Base-by-base conservation (phyloP, 2,113 vertebrate species). In the Heloderma charlesbogerti region DNA sequence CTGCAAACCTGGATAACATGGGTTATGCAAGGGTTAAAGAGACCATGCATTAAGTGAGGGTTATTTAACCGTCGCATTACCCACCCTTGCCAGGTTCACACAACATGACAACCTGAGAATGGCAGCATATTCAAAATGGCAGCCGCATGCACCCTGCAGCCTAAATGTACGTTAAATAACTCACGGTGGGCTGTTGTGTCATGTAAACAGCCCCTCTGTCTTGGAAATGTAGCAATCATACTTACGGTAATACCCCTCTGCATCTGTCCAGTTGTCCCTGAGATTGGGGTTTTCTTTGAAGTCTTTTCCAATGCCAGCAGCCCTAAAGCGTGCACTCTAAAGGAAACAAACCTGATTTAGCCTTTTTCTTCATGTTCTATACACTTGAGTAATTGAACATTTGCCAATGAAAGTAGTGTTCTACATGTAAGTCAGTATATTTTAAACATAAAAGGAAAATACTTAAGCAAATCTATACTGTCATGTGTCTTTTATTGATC, bases 241-340 rank as follows among this genome's bases (percentile, higher is more conserved):
- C 99, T 98, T 96, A 99, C 99, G 98, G 90, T 99, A 99, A 96
- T 99, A 99, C 90, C 99, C 99, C 96, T 99, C 99, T 29, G 99
- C 98, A 92, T 99, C 99, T 0, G 99, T 99, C 99, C 99, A 99
- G 96, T 99, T 99, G 96, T 99, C 99, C 97, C 99, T 98, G 95
- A 99, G 98, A 95, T 99, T 99, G 89, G 99, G 99, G 95, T 99
- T 99, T 95, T 99, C 99, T 95, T 99, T 99, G 96, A 99, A 99
- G 97, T 99, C 99, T 96, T 99, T 99, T 89, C 99, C 99, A 79
- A 99, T 98, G 29, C 99, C 99, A 89, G 99, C 98, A 93, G 99
- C 99, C 95, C 99, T 98, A 94, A 99, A 98, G 95, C 99, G 98
- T 95, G 99, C 99, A 93, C 98, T 99, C 99, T 99, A 95, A 95